Evolutionary conservation across 2,113 vertebrate species (phyloP).

Genomic region (Raja brachyura): DNA sequence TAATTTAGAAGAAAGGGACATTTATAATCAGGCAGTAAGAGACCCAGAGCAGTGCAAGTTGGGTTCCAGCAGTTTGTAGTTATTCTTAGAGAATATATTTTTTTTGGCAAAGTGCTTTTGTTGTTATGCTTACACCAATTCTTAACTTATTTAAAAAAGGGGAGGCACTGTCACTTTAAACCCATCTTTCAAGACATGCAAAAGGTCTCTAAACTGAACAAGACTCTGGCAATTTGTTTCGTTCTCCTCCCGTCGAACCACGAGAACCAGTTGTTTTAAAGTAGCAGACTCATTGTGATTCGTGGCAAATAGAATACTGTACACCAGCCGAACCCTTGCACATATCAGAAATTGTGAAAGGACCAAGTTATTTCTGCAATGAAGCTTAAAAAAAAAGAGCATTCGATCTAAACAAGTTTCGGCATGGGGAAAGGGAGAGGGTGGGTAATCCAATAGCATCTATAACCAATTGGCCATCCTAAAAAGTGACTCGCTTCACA

Average conservation of each 20-base stretch:
- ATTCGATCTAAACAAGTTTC: slow-evolving; percentile 25
- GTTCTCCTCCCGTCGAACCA: not conserved
- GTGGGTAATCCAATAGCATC: slow-evolving; percentile 41
- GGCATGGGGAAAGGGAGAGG: slow-evolving; percentile 33
- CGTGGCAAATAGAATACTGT: slow-evolving; percentile 23
- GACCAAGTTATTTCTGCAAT: slow-evolving; percentile 17
- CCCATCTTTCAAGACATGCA: not conserved
- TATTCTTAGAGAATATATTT: not conserved
- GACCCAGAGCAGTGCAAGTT: not conserved
- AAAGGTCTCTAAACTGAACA: not conserved
- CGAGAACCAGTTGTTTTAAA: slow-evolving; percentile 8
- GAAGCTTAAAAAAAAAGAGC: slow-evolving; percentile 31
- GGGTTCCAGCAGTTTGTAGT: slow-evolving; percentile 6
- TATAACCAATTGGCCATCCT: slow-evolving; percentile 42
- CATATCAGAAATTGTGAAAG: slow-evolving; percentile 17
- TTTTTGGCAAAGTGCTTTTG: slow-evolving; percentile 35
- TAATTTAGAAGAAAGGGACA: not conserved
- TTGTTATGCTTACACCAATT: slow-evolving; percentile 17
- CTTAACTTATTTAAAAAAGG: not conserved
- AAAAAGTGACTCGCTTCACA: slow-evolving; percentile 45
- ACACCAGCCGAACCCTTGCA: slow-evolving; percentile 10
- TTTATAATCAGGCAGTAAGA: slow-evolving; percentile 24
- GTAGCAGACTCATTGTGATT: not conserved
- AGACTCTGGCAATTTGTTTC: not conserved
- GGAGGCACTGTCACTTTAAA: slow-evolving; percentile 14